Base-by-base conservation (phyloP, 2,888 invertebrate genomes). In the Lomographa bimaculata region DNA sequence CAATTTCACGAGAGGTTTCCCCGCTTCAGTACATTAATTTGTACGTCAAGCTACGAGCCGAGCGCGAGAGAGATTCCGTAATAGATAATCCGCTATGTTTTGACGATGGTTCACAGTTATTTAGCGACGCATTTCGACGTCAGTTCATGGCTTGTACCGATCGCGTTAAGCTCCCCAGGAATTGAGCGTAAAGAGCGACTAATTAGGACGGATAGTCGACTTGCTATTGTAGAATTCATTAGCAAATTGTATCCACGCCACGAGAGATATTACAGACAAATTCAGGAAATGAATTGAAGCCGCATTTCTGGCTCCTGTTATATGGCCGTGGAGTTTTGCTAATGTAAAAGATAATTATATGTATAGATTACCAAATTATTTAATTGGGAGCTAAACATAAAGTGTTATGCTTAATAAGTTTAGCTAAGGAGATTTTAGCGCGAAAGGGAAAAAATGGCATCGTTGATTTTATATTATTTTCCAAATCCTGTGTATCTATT, bases 141-240 rank as follows among this genome's bases (percentile, higher is more conserved):
- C 10, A 60, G 64, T 54, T 54, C 40, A 39, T 60, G 47, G 38
- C 60, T 77, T 71, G 60, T 46, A 62, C 70, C 71, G 60, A 59
- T 47, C 54, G 52, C 50, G 56, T 61, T 60, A 66, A 73, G 61
- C 72, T 70, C 59, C 60, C 54, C 64, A 65, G 66, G 75, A 71
- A 75, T 74, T 61, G 69, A 53, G 70, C 71, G 70, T 75, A 70
- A 75, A 74, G 71, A 75, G 71, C 71, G 67, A 71, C 78, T 78
- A 78, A 78, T 78, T 77, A 74, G 66, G 62, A 65, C 56, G 63
- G 65, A 71, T 75, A 77, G 72, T 68, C 70, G 67, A 72, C 64
- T 74, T 64, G 65, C 72, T 73, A 75, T 74, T 78, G 69, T 78
- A 71, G 70, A 77, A 73, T 74, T 78, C 70, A 77, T 77, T 79